Evolutionary conservation across 2,888 invertebrate genomes (phyloP), one percentile per base, ranked within the genome.

Genomic region (Agelastica alni): DNA sequence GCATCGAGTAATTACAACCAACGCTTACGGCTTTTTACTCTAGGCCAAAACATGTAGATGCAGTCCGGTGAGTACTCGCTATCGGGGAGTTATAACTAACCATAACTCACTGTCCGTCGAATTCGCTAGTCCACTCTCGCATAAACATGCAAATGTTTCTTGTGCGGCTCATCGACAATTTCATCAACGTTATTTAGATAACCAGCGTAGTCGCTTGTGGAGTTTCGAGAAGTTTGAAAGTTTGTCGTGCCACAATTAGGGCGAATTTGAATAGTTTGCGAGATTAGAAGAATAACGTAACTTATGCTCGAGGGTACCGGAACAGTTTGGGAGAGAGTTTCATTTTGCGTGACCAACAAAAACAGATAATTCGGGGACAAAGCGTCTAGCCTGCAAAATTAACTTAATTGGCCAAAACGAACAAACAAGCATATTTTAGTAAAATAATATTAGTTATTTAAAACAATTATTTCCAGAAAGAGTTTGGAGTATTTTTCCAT

Each of bases 71-170:
- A 26, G 18, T 28, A 12, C 17, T 18, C 30, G 18, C 17, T 28
- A 39, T 48, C 36, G 39, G n/a, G n/a, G 34, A 30, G 43, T 44
- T 44, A 14, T 36, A 39, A 52, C 39, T 14, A 39, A 52, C 45
- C 30, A 37, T 43, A 44, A 43, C 45, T 39, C 14, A 20, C 22
- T 52, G 17, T 22, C 45, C 31, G 46, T 20, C 26, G 18, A 30
- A n/a, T 6, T 9, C 18, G 30, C 12, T 39, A 6, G 37, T 39
- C 37, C 37, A 39, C 12, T 12, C 37, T 20, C 37, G 37, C 10
- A 46, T 44, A 30, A 47, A 47, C 47, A 47, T 36, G 47, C 42
- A 47, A 47, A 53, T 53, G 36, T 30, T 42, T 47, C 32, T 48
- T 39, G 48, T 31, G 7, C 47, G 34, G 28, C 12, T 9, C 34